These are phyloP conservation scores for Meteorus sp. DNA, from an alignment of 1,140 invertebrate species.

Conservation along the genomic window DNA sequence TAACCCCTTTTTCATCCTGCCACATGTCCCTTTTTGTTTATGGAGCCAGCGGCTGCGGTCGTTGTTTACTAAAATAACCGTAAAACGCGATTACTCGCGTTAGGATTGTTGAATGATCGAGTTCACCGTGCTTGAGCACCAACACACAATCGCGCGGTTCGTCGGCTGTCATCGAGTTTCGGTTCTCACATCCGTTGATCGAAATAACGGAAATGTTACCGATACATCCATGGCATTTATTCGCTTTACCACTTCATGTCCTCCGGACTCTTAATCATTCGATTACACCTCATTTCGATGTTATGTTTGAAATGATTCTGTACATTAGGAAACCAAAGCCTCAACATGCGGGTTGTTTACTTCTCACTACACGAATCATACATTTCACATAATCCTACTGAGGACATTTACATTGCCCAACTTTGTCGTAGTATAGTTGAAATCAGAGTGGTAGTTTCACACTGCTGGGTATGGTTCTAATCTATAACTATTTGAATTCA, in stretches of 20 bases:
- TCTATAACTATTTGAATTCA: too few species aligned
- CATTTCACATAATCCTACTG: too few species aligned
- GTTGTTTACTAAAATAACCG: constrained; percentile 27
- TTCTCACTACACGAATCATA: too few species aligned
- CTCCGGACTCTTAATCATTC: too few species aligned
- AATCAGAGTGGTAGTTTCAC: too few species aligned
- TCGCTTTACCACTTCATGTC: not conserved
- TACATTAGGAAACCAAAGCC: too few species aligned
- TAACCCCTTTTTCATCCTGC: not conserved
- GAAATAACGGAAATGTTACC: constrained; percentile 3
- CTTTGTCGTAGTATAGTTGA: too few species aligned
- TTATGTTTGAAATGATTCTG: too few species aligned
- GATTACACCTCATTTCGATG: too few species aligned
- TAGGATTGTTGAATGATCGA: not conserved
- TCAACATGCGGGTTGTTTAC: too few species aligned
- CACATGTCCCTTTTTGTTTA: not conserved
- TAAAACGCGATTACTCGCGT: constrained; percentile 19
- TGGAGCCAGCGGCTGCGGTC: not conserved
- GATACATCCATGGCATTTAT: not conserved
- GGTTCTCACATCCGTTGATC: not conserved
- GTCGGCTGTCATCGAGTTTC: constrained; percentile 18
- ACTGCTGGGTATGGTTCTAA: too few species aligned
- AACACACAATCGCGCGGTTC: constrained; percentile 13
- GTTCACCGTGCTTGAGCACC: not conserved
- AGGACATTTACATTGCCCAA: too few species aligned